Evolutionary conservation across 2,113 vertebrate species (phyloP).

Genomic region (Bufo gargarizans): DNA sequence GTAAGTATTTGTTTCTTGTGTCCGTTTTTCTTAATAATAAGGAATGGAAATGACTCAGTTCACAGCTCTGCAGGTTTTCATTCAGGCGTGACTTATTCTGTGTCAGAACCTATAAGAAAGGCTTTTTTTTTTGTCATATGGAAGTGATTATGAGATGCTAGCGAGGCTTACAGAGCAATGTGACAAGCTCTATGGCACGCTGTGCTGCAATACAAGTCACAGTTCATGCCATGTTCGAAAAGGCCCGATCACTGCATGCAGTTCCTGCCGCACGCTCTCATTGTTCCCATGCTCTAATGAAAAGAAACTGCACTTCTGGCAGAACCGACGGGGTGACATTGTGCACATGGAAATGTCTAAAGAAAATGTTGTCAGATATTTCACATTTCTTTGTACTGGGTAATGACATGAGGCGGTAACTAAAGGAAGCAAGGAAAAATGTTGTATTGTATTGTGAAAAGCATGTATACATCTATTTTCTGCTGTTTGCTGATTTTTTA

Average conservation of each 20-base stretch:
- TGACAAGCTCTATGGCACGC: neutral
- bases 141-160: neutral
- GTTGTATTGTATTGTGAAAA: neutral
- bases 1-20: neutral
- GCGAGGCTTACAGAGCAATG: neutral
- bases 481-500: neutral
- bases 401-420: neutral
- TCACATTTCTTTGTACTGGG: neutral
- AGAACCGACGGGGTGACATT: neutral
- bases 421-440: neutral
- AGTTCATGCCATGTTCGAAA: neutral
- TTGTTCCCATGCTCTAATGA: neutral
- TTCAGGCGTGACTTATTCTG: constrained; percentile 4
- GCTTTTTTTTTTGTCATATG: neutral
- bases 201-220: neutral
- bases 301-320: neutral
- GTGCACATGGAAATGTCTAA: neutral
- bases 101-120: neutral
- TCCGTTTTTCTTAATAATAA: neutral
- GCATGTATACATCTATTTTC: neutral
- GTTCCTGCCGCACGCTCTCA: neutral
- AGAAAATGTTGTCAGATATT: constrained; percentile 7
- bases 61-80: constrained; percentile 9
- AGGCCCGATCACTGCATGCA: neutral
- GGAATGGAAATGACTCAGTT: neutral